Conservation (phyloP, 1,140 invertebrate species). For the Micrasema minimum region DNA sequence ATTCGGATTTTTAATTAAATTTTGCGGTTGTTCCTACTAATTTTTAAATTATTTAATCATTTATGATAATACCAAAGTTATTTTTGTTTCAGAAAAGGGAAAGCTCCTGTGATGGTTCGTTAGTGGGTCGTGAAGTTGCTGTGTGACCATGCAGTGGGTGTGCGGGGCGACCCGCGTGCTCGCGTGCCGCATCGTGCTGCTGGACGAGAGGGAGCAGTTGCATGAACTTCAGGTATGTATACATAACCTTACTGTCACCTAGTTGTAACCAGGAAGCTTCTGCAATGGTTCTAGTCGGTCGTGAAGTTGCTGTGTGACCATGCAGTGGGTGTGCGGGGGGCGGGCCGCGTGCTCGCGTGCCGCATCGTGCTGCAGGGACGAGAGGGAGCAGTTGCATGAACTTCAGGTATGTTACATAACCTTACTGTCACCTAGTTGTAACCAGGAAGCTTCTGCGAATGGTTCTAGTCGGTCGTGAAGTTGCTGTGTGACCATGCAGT, state of each 20-base stretch:
- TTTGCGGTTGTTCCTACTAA: background rate
- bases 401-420: background rate
- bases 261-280: background rate
- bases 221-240: slow-evolving; percentile 71
- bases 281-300: background rate
- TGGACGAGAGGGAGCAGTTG: slow-evolving; percentile 72
- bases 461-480: too few relatives aligned
- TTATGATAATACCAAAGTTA: background rate
- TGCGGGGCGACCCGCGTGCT: slow-evolving; percentile 71
- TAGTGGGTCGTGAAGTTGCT: background rate
- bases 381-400: background rate
- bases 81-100: slow-evolving; percentile 24
- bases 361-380: slow-evolving; percentile 54
- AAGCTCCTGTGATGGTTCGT: slow-evolving; percentile 27
- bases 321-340: slow-evolving; percentile 68
- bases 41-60: background rate
- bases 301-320: too few relatives aligned
- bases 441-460: too few relatives aligned
- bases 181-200: slow-evolving; percentile 72
- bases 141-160: slow-evolving; percentile 62
- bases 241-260: background rate
- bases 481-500: too few relatives aligned
- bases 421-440: background rate
- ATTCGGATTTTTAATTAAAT: background rate
- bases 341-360: slow-evolving; percentile 71